Percentiles rank a stretch among this genome's conserved stretches.
phyloP scores from a whole-genome alignment of 2,113 vertebrate species.

The Grammomys dolichurus region DNA sequence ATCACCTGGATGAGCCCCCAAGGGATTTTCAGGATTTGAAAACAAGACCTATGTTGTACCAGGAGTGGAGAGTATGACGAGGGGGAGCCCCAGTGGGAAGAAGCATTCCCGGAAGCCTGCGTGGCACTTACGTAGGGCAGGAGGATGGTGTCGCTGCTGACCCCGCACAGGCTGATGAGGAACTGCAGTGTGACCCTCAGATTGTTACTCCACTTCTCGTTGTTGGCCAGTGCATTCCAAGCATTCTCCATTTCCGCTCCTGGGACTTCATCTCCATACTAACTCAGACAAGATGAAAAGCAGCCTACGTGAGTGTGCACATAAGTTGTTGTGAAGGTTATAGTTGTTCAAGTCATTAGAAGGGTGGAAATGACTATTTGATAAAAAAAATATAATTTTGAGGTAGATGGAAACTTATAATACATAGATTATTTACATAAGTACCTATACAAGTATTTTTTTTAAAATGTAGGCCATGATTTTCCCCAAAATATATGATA shows the following conservation, averaged over 20 bases:
- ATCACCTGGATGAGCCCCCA: constrained; percentile 2
- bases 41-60: neutral
- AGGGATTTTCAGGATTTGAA: neutral
- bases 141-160: constrained; percentile 97
- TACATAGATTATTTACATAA: accelerated
- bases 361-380: neutral
- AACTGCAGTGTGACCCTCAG: constrained; percentile 96
- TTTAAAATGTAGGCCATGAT: neutral
- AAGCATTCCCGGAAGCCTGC: neutral
- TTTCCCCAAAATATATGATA: neutral
- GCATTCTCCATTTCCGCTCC: constrained; percentile 98
- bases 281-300: constrained; percentile 53
- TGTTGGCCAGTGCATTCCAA: constrained; percentile 98
- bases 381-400: neutral
- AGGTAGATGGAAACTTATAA: neutral
- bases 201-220: constrained; percentile 99
- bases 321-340: neutral
- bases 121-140: constrained; percentile 93
- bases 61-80: neutral
- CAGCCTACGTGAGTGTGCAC: neutral
- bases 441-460: neutral
- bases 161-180: constrained; percentile 97
- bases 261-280: constrained; percentile 98
- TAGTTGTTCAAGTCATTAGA: neutral
- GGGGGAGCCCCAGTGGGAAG: neutral